Evolutionary conservation across 2,113 vertebrate genomes (phyloP).

Genomic region (Sialia sialis): DNA sequence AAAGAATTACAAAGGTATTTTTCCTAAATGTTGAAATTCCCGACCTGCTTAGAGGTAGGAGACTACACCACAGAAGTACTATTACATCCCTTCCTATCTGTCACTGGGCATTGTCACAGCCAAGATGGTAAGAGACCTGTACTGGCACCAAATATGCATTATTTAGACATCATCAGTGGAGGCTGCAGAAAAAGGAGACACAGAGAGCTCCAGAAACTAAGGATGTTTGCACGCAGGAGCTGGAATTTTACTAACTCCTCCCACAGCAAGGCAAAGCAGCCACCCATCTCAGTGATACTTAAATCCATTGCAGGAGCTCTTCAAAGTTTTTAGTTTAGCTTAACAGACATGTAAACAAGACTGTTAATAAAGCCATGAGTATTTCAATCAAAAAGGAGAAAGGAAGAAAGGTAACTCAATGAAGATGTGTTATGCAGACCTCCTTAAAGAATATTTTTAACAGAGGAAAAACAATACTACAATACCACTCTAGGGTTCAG

Average conservation of each 20-base stretch:
- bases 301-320: neutral
- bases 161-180: neutral
- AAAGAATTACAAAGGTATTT: neutral
- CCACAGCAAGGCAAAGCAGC: neutral
- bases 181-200: neutral
- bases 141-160: neutral
- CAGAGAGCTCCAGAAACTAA: neutral
- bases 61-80: neutral
- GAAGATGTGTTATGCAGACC: neutral
- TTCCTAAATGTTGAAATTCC: neutral
- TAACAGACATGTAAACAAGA: neutral
- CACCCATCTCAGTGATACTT: neutral
- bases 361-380: neutral
- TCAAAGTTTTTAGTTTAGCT: neutral
- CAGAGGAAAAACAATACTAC: neutral
- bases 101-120: neutral
- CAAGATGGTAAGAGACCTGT: neutral
- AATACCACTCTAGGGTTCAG: neutral
- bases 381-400: neutral
- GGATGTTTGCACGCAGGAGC: neutral
- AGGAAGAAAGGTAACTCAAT: neutral
- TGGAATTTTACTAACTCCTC: neutral
- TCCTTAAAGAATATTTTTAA: neutral
- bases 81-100: neutral
- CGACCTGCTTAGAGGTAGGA: neutral